phyloP scores from a whole-genome alignment of 2,113 vertebrate species.

The Hipposideros armiger region DNA sequence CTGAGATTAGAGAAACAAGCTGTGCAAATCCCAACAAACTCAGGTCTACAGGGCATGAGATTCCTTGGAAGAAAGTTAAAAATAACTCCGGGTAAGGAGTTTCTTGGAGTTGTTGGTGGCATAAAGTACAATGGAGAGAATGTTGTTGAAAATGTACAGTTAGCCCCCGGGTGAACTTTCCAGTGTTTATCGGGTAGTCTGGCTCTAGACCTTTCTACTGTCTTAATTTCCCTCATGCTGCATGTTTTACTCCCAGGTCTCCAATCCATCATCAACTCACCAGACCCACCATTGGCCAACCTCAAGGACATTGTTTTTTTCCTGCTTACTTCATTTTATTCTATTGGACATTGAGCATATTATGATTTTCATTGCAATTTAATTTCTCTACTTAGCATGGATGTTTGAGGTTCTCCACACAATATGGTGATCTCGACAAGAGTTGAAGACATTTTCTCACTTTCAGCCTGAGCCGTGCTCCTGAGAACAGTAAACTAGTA shows the following conservation, averaged over 20 bases:
- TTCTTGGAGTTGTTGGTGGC: not conserved
- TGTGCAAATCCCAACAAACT: not conserved
- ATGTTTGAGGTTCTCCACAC: not conserved
- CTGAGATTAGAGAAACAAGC: not conserved
- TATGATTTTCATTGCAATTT: not conserved
- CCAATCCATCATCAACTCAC: not conserved
- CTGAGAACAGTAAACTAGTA: not conserved
- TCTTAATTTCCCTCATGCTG: not conserved
- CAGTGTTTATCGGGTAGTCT: not conserved
- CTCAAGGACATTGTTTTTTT: too few relatives aligned
- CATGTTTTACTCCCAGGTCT: not conserved
- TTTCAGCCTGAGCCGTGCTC: not conserved
- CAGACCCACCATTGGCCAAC: not conserved
- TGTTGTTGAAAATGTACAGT: not conserved
- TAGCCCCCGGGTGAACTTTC: not conserved
- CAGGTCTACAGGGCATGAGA: not conserved
- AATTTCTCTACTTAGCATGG: not conserved
- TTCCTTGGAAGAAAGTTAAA: not conserved
- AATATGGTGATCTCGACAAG: not conserved
- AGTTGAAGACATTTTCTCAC: not conserved
- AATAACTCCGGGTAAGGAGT: not conserved
- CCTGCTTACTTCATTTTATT: not conserved
- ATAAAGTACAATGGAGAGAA: accelerated
- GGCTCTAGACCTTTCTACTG: not conserved
- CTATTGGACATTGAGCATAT: not conserved